phyloP scores from a whole-genome alignment of 2,797 vertebrate species.

The Masticophis lateralis region DNA sequence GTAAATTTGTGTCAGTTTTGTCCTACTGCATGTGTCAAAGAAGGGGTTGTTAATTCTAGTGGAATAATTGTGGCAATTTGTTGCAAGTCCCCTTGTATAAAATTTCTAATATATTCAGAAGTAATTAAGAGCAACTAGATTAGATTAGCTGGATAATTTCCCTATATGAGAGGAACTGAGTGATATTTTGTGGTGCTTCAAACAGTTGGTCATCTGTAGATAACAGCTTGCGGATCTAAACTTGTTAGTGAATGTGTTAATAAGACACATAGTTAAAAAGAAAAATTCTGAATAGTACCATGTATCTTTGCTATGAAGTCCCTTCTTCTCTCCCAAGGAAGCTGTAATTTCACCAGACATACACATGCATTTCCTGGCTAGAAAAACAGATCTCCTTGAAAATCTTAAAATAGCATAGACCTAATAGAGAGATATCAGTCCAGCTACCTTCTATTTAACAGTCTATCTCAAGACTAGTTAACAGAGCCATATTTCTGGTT shows the following conservation, averaged over 20 bases:
- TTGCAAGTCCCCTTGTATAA: not conserved
- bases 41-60: not conserved
- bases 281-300: not conserved
- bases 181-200: not conserved
- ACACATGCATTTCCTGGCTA: not conserved
- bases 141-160: not conserved
- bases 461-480: not conserved
- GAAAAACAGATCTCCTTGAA: not conserved
- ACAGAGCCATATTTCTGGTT: not conserved
- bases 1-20: not conserved
- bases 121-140: not conserved
- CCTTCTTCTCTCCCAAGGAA: not conserved
- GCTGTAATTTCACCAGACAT: slow-evolving; percentile 5
- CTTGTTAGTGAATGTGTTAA: slow-evolving; percentile 18
- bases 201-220: slow-evolving; percentile 14
- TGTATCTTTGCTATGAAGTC: not conserved
- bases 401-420: not conserved
- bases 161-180: not conserved
- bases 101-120: not conserved
- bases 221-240: slow-evolving; percentile 3
- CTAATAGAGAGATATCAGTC: not conserved
- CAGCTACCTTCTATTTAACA: not conserved
- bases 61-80: not conserved
- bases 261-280: slow-evolving; percentile 4
- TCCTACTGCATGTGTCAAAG: not conserved